Evolutionary conservation across 2,113 vertebrate genomes (phyloP).

Genomic region (Cathartes aura): DNA sequence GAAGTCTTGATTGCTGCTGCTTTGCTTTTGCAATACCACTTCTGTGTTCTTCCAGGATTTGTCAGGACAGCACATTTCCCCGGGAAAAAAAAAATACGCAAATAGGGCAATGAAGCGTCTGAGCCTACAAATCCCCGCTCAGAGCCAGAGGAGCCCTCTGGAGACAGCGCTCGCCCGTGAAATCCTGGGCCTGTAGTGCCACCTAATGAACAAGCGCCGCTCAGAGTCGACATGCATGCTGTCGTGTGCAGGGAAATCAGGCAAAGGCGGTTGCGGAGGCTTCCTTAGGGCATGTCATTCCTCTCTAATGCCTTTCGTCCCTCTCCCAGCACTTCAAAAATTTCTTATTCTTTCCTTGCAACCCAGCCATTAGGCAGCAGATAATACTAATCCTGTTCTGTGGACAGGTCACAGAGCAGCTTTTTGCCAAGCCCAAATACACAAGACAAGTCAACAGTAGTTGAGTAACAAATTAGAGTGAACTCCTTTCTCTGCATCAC

Average conservation of each 20-base stretch:
- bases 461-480: not conserved
- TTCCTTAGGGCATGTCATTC: not conserved
- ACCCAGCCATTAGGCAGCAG: not conserved
- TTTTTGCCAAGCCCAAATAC: not conserved
- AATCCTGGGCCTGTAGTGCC: constrained; percentile 45
- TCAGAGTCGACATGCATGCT: not conserved
- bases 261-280: not conserved
- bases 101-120: not conserved
- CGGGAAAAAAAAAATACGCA: not conserved
- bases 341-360: not conserved
- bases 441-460: not conserved
- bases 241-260: not conserved
- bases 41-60: not conserved
- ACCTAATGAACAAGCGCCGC: constrained; percentile 33
- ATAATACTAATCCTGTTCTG: not conserved
- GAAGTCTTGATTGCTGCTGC: not conserved
- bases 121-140: not conserved
- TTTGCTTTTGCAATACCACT: not conserved
- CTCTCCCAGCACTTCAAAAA: not conserved
- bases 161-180: fast-evolving
- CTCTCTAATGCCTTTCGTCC: not conserved
- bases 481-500: not conserved
- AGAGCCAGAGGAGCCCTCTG: not conserved
- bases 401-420: not conserved
- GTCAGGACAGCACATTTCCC: not conserved